Conservation (phyloP, 2,888 invertebrate genomes). For the Druceiella hillmani region DNA sequence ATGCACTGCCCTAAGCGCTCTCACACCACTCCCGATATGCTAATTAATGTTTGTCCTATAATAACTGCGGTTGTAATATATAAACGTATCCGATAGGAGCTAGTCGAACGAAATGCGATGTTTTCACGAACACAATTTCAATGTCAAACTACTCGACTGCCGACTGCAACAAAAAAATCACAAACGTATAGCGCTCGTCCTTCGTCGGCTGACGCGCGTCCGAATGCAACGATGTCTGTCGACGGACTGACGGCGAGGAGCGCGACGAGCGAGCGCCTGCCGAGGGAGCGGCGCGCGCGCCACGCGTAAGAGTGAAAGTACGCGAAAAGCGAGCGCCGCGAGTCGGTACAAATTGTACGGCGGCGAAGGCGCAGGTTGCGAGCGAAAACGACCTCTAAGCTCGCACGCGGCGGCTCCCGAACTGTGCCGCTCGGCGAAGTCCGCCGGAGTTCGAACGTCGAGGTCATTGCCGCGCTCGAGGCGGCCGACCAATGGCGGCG, state of each 20-base stretch:
- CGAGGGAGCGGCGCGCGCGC: conserved; percentile 38
- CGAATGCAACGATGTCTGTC: conserved; percentile 52
- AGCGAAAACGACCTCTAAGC: conserved; percentile 50
- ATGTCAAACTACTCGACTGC: no score
- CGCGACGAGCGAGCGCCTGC: conserved; percentile 33
- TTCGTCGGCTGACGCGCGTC: conserved; percentile 43
- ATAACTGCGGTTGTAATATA: no score
- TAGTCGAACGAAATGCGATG: no score
- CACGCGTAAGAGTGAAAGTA: conserved; percentile 55
- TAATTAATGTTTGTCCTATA: no score
- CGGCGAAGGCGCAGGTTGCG: conserved; percentile 33
- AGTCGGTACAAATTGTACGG: conserved; percentile 50
- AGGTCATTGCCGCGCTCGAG: conserved; percentile 73
- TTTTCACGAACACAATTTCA: no score
- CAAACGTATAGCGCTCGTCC: conserved; percentile 26
- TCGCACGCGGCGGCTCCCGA: conserved; percentile 47
- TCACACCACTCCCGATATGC: no score
- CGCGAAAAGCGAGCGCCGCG: conserved; percentile 51
- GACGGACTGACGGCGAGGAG: conserved; percentile 49
- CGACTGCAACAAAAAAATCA: no score
- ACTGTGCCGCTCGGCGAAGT: conserved; percentile 50
- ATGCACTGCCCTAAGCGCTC: no score
- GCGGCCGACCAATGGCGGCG: conserved; percentile 43
- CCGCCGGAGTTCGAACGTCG: conserved; percentile 75
- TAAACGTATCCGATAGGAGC: no score